These are phyloP conservation scores for Phylloscopus collybita DNA, from an alignment of 2,797 vertebrate species.

Conservation along the genomic window DNA sequence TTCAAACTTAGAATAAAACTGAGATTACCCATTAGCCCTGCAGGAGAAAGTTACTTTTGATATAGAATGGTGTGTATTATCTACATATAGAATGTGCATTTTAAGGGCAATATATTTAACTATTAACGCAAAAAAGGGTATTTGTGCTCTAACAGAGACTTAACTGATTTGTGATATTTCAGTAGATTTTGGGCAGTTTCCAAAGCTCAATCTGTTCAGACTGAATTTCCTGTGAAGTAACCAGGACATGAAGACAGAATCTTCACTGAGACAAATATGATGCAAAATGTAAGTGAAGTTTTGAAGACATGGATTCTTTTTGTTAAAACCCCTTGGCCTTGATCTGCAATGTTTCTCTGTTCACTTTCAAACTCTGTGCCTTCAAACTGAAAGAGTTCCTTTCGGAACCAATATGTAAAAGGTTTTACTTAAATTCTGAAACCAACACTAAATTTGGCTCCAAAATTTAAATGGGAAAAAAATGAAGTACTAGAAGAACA, in stretches of 20 bases:
- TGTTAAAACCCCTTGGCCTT: not conserved
- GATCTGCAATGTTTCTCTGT: not conserved
- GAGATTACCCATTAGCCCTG: not conserved
- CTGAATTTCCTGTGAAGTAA: not conserved
- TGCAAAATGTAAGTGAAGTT: not conserved
- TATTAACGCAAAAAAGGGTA: not conserved
- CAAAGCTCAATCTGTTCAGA: rapidly evolving
- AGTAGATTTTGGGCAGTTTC: not conserved
- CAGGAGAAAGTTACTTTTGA: not conserved
- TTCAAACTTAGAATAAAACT: not conserved
- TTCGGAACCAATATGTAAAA: not conserved
- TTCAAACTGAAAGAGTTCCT: not conserved
- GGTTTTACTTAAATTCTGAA: not conserved
- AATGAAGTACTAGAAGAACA: not conserved
- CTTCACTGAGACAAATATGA: not conserved
- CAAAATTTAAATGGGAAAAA: not conserved
- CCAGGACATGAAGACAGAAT: not conserved
- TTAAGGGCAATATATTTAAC: not conserved
- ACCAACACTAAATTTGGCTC: not conserved
- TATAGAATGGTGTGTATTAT: not conserved
- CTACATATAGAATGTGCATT: not conserved
- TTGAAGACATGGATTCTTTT: not conserved
- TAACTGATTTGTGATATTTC: not conserved
- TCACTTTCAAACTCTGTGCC: not conserved
- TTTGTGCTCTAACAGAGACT: not conserved